phyloP scores from a whole-genome alignment of 2,113 vertebrate species.

The Prunella fulvescens region DNA sequence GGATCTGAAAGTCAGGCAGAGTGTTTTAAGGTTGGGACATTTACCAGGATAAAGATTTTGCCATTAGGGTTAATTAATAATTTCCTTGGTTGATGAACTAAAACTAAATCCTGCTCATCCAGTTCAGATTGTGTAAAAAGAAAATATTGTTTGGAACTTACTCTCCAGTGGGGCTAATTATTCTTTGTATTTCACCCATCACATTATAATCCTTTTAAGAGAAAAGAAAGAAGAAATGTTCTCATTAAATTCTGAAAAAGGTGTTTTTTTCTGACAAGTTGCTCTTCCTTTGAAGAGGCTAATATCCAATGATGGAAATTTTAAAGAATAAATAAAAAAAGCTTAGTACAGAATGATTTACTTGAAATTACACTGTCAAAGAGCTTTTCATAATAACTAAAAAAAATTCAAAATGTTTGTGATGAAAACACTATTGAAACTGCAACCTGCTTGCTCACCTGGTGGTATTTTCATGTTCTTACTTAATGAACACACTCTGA shows the following conservation, averaged over 20 bases:
- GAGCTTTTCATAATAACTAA: slow-evolving; percentile 28
- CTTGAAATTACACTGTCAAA: slow-evolving; percentile 15
- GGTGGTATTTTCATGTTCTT: slow-evolving; percentile 24
- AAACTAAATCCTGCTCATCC: neutral
- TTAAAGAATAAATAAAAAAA: slow-evolving; percentile 38
- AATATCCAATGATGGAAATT: neutral
- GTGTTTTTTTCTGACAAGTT: slow-evolving; percentile 32
- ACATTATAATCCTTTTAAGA: slow-evolving; percentile 62
- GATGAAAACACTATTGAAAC: slow-evolving; percentile 36
- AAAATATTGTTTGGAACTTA: slow-evolving; percentile 46
- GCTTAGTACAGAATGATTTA: slow-evolving; percentile 3
- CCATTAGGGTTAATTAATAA: neutral
- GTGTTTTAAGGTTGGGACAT: neutral
- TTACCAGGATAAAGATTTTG: neutral
- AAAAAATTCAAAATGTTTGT: neutral
- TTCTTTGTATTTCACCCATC: slow-evolving; percentile 62
- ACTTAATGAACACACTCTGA: neutral
- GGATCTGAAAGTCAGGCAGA: neutral
- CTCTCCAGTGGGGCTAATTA: slow-evolving; percentile 67
- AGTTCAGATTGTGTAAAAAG: slow-evolving; percentile 23
- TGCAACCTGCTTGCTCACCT: slow-evolving; percentile 42
- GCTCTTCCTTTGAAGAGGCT: slow-evolving; percentile 37
- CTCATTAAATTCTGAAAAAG: slow-evolving; percentile 66
- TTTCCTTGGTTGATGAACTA: neutral
- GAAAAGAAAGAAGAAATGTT: slow-evolving; percentile 68